Conservation (phyloP, 2,797 vertebrate species). For the Enteromius fasciolatus region DNA sequence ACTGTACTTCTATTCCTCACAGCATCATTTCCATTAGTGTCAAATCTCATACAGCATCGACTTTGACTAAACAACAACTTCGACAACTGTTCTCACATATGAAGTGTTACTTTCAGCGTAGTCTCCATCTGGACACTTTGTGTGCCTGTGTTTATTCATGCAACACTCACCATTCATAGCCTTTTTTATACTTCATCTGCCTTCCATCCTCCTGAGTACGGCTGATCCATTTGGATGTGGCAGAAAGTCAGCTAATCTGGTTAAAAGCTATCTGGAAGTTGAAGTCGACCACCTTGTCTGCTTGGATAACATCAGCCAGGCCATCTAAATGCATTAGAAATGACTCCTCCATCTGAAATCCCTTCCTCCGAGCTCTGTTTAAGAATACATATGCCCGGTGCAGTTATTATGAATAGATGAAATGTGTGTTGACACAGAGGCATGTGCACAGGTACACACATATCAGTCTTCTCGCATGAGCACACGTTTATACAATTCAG, state of each 20-base stretch:
- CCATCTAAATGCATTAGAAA: slow-evolving; percentile 64
- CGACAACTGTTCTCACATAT: slow-evolving; percentile 20
- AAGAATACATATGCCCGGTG: slow-evolving; percentile 66
- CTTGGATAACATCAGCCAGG: slow-evolving; percentile 66
- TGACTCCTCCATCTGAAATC: slow-evolving; percentile 63
- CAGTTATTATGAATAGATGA: slow-evolving; percentile 42
- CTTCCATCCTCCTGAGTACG: not conserved
- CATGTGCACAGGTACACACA: slow-evolving; percentile 9
- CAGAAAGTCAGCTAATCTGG: slow-evolving; percentile 39
- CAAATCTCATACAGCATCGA: slow-evolving; percentile 1
- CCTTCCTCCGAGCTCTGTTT: slow-evolving; percentile 6
- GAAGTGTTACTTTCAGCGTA: slow-evolving; percentile 27
- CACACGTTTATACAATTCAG: slow-evolving; percentile 6
- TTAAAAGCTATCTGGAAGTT: slow-evolving; percentile 57
- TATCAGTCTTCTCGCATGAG: not conserved
- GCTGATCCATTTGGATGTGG: slow-evolving; percentile 40
- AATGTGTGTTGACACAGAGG: not conserved
- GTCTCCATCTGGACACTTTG: slow-evolving; percentile 13
- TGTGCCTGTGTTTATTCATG: slow-evolving; percentile 31
- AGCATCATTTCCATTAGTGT: slow-evolving; percentile 1
- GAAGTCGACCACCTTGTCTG: slow-evolving; percentile 67
- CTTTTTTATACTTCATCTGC: slow-evolving; percentile 10
- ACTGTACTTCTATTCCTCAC: not conserved
- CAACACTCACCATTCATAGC: not conserved
- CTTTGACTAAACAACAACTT: slow-evolving; percentile 14